Evolutionary conservation across 2,888 invertebrate species (phyloP), one percentile per base, ranked within the genome.

Genomic region (Philonicus albiceps): DNA sequence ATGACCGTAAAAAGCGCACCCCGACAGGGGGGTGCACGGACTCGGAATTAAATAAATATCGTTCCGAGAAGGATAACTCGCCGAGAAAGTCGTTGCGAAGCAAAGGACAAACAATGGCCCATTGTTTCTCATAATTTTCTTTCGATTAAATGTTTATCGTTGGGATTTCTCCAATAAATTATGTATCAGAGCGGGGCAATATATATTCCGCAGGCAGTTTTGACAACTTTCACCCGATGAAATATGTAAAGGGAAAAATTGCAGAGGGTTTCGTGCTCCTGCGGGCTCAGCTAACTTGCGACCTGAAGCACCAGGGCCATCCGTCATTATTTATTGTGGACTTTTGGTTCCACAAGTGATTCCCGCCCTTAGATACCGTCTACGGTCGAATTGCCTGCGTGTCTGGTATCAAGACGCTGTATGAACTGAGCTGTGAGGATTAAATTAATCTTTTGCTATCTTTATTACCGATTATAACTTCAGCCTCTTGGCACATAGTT

Each of bases 131-230:
- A 80, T 80, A 80, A 80, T 80, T 80, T 80, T 80, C 80, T 80
- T 80, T 80, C 80, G 80, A 80, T 80, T 80, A 80, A 80, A 80
- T 80, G 80, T 80, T 80, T 80, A 80, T 80, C 53, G 80, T 53
- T 31, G 80, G 80, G 80, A 53, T 80, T 80, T 43, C 16, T n/a
- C 80, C 43, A 80, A 80, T 80, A 80, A 49, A 80, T 80, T 49
- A 80, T 49, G 49, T 31, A 80, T 80, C 80, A 27, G 27, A 49
- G n/a, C 13, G 31, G 19, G 31, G 37, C 53, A 80, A 80, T 53
- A 80, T 49, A 49, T 80, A 80, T 43, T 53, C 49, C 40, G 80
- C 27, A 30, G 80, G 27, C 80, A 80, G 43, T 80, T 80, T 80
- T 80, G 80, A 80, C 80, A 80, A 53, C 49, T 53, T 53, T 80